phyloP scores from a whole-genome alignment of 2,797 vertebrate genomes.

The Todus mexicanus region DNA sequence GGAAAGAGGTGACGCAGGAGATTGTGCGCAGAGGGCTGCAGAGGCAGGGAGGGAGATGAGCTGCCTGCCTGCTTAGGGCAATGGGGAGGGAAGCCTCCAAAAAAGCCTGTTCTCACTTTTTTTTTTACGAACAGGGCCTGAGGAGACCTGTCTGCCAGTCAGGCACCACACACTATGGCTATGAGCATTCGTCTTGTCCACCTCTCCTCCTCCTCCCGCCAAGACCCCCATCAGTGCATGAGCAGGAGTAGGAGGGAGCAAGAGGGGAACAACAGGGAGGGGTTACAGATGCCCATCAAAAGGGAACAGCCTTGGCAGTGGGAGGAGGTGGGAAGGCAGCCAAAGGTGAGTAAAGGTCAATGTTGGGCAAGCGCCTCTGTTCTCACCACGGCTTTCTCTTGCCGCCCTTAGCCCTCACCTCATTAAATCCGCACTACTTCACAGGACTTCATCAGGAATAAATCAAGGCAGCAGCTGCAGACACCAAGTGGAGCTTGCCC shows the following conservation, averaged over 20 bases:
- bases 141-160: not conserved
- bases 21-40: not conserved
- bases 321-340: not conserved
- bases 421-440: accelerated
- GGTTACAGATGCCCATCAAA: accelerated
- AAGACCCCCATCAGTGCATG: accelerated
- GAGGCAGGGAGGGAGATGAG: not conserved
- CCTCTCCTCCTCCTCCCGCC: not conserved
- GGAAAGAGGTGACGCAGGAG: not conserved
- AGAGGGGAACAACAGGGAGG: accelerated
- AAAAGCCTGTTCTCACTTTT: not conserved
- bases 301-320: too few species aligned
- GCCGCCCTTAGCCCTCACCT: accelerated
- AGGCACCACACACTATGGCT: not conserved
- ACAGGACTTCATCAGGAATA: not conserved
- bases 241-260: not conserved
- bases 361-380: not conserved
- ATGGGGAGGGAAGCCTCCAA: not conserved
- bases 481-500: accelerated
- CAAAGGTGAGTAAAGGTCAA: accelerated
- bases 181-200: too few species aligned
- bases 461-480: not conserved
- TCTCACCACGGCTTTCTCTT: not conserved
- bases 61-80: accelerated
- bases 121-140: not conserved